Evolutionary conservation across 2,113 vertebrate genomes (phyloP), one percentile per base, ranked within the genome.

Genomic region (Urocitellus parryii): DNA sequence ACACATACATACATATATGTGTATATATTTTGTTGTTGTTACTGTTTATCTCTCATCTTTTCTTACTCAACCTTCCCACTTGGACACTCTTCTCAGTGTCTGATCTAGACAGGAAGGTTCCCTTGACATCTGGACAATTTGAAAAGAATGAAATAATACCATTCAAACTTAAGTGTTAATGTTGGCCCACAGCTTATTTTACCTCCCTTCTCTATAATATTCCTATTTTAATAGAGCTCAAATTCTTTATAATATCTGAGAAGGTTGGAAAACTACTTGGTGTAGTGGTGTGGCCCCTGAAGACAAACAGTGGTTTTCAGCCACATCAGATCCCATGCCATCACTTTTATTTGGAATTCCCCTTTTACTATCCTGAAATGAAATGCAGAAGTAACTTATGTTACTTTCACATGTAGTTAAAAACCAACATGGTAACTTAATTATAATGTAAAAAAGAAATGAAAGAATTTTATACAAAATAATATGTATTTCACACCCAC

Each of bases 381-480:
- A 86, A 90, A 96, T 87, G 93, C 29, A 95, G 76, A 81, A 42
- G 87, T 76, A 91, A 92, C 10, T 1, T 48, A 77, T 80, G 51
- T 77, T 93, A 72, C 27, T 93, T 94, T 95, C 10, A 29, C 16
- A 48, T 4, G 72, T 77, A 77, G 90, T 67, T 93, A 91, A 91
- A 94, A 97, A 93, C 76, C 63, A 79, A n/a, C 70, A 73, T n/a
- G 86, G 37, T 74, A 73, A 39, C 56, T 97, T 87, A 51, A 61
- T 6, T 81, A 51, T 39, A 74, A 82, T 67, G 76, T 74, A 42
- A 76, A 82, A 92, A 90, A 86, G 61, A 90, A 93, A 88, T 56
- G 87, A 85, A 85, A 73, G 16, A 37, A 81, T 87, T 85, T 95
- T 95, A 53, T 88, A 67, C 93, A 87, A 97, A 91, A 79, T 29